Conservation (phyloP, 2,113 vertebrate species). For the Oophaga pumilio region DNA sequence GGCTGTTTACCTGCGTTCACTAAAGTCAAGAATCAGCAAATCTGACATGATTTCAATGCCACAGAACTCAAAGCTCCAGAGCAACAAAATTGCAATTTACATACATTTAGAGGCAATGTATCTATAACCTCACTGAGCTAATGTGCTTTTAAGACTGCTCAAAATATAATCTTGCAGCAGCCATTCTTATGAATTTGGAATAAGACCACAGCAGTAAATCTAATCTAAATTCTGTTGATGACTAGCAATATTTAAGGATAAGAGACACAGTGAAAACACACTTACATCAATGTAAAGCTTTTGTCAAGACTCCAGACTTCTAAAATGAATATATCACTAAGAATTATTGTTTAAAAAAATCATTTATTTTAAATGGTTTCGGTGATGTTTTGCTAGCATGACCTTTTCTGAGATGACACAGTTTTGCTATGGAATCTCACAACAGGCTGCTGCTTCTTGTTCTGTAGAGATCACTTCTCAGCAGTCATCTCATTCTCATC, state of each 20-base stretch:
- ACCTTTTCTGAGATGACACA: too few relatives aligned
- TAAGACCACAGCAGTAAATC: background rate
- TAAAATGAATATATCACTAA: too few relatives aligned
- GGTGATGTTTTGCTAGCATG: too few relatives aligned
- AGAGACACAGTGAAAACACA: background rate
- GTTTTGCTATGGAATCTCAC: too few relatives aligned
- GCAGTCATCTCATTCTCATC: background rate
- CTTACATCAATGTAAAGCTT: background rate
- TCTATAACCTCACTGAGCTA: slow-evolving; percentile 4
- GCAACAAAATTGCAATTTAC: slow-evolving; percentile 22
- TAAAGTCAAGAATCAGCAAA: slow-evolving; percentile 37
- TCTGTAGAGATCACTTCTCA: background rate
- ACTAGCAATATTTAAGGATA: background rate
- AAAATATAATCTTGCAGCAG: slow-evolving; percentile 6
- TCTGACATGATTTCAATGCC: slow-evolving; percentile 15
- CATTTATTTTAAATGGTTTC: too few relatives aligned
- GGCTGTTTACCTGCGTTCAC: slow-evolving; percentile 18
- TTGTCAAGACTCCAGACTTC: background rate
- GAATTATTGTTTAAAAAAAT: too few relatives aligned
- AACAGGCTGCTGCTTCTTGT: background rate
- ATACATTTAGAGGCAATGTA: slow-evolving; percentile 31
- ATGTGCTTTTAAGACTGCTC: slow-evolving; percentile 24
- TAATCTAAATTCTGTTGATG: background rate
- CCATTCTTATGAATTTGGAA: background rate
- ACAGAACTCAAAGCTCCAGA: background rate